Evolutionary conservation across 2,888 invertebrate genomes (phyloP).

Genomic region (Acronicta leporina): DNA sequence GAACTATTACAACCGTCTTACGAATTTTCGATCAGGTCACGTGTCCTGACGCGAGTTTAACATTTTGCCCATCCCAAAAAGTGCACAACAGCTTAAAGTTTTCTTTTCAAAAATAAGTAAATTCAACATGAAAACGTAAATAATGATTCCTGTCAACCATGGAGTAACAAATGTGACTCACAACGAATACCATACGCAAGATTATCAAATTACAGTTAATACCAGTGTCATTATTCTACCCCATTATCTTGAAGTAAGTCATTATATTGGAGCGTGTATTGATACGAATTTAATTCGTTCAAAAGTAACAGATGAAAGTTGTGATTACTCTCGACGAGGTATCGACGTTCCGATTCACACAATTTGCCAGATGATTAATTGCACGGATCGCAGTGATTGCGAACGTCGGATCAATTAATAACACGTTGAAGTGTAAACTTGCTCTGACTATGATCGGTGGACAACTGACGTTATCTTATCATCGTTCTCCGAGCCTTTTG

Average conservation of each 20-base stretch:
- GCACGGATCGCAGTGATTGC: constrained; percentile 20
- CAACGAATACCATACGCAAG: constrained; percentile 30
- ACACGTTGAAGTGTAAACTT: constrained; percentile 37
- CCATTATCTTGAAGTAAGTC: constrained; percentile 28
- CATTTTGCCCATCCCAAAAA: too few relatives aligned
- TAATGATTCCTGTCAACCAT: constrained; percentile 18
- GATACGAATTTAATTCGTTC: constrained; percentile 45
- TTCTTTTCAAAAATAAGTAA: too few relatives aligned
- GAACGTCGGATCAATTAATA: constrained; percentile 29
- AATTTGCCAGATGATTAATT: constrained; percentile 43
- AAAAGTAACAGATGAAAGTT: constrained; percentile 35
- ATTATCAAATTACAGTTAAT: constrained; percentile 30
- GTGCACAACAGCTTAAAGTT: too few relatives aligned
- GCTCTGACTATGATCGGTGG: constrained; percentile 17
- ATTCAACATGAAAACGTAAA: too few relatives aligned
- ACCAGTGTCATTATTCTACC: constrained; percentile 25
- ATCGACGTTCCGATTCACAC: constrained; percentile 42
- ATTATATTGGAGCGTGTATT: constrained; percentile 47
- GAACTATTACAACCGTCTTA: too few relatives aligned
- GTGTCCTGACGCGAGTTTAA: too few relatives aligned
- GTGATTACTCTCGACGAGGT: constrained; percentile 32
- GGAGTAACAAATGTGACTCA: constrained; percentile 17
- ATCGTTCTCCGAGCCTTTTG: too few relatives aligned
- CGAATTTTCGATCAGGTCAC: too few relatives aligned
- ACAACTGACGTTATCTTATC: background rate